Evolutionary conservation across 2,113 vertebrate species (phyloP).

Genomic region (Trichechus manatus): DNA sequence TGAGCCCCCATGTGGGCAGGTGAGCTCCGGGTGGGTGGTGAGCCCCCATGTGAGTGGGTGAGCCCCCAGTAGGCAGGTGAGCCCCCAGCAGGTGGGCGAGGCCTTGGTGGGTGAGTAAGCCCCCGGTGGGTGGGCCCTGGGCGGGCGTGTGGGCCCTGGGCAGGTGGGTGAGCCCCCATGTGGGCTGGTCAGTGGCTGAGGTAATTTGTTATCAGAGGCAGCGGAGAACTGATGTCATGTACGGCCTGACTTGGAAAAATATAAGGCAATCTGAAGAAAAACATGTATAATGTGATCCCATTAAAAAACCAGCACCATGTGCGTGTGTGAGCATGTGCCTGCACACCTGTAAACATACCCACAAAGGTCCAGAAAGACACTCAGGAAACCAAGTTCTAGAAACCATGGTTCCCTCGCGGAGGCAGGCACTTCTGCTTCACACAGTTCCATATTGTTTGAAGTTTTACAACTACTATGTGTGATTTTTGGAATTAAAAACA

Average conservation of each 20-base stretch:
- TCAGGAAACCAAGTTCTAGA: neutral
- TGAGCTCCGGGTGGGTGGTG: too few relatives aligned
- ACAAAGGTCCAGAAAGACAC: neutral
- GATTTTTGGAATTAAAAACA: neutral
- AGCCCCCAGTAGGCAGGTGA: neutral
- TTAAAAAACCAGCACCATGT: fast-evolving
- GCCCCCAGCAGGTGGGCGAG: neutral
- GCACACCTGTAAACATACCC: neutral
- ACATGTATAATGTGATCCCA: neutral
- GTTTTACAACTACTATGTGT: fast-evolving
- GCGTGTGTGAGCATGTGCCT: too few relatives aligned
- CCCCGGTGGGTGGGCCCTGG: too few relatives aligned
- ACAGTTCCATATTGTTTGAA: fast-evolving
- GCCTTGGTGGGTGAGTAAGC: too few relatives aligned
- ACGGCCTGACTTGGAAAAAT: fast-evolving
- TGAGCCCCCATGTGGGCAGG: too few relatives aligned
- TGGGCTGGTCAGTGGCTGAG: too few relatives aligned
- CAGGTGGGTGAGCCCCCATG: too few relatives aligned
- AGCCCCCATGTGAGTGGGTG: too few relatives aligned
- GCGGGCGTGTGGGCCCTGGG: too few relatives aligned
- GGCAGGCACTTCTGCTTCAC: fast-evolving
- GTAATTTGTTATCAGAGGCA: neutral
- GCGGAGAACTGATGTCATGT: neutral
- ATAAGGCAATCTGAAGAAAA: neutral
- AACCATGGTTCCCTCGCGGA: fast-evolving